Base-by-base conservation (phyloP, 2,888 invertebrate species). In the Alloplasta piceator region DNA sequence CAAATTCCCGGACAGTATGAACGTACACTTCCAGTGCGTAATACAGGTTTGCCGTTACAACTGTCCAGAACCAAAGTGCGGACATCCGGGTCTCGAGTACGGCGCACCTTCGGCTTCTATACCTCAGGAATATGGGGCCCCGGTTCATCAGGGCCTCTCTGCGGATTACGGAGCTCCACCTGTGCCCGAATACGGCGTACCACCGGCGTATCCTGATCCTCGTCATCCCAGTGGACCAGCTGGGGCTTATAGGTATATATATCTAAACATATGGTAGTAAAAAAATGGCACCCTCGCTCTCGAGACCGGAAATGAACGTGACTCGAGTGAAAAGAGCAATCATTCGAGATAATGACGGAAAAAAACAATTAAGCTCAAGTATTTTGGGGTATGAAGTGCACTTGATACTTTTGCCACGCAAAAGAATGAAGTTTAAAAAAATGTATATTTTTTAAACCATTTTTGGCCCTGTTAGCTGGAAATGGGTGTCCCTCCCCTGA, bases 1-100 rank as follows among this genome's bases (percentile, higher is more conserved):
- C 94, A 98, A 98, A 93, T 98, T 98, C 95, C 98, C 98, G 1
- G 98, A 98, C 92, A 98, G 98, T 9, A 98, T 98, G 98, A 98
- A 98, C 91, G 98, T 98, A 3, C 98, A 98, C 94, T 98, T 98
- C 96, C 98, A 98, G 92, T 98, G 98, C 91, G 98, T 98, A 56
- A 98, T 98, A 86, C 98, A 98, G 93, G 98, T 98, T 4, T 98
- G 98, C 90, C 95, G 98, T 86, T 97, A 97, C 92, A 97, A 98
- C 91, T 98, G 98, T 87, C 98, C 98, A 1, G 98, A 98, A 90
- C 98, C 98, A 2, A 97, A 97, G 92, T 98, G 98, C 91, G 94
- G 94, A 6, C 93, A 93, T 84, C 94, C 95, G 82, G 94, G 94
- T 10, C 93, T 95, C 48, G 91, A 90, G 36, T 92, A 91, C 60